Base-by-base conservation (phyloP, 2,113 vertebrate genomes). In the Odocoileus hemionus region DNA sequence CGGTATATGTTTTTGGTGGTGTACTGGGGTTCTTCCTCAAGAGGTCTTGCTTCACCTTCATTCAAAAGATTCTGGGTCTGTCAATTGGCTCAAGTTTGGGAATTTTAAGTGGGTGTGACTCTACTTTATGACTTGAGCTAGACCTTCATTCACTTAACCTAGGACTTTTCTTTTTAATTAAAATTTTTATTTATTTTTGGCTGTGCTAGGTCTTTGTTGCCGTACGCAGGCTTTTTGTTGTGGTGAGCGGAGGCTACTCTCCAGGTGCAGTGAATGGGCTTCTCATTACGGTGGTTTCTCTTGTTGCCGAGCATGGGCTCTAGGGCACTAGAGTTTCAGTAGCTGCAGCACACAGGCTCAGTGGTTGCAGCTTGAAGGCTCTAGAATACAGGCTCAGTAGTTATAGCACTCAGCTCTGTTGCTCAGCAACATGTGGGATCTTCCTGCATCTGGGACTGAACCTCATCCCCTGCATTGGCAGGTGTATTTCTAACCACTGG, bases 41-140 rank as follows among this genome's bases (percentile, higher is more conserved):
- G 39, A 15, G 11, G 82, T 86, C 15, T 25, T n/a, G 54, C 11
- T 25, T 58, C 43, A 7, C 7, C 43, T 60, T 86, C 23, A 39
- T 86, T 93, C 30, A 30, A 54, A 58, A 28, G 33, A n/a, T 43
- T 14, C 61, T 43, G 50, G 39, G 11, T 21, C 2, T n/a, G 39
- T 21, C 54, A 93, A 55, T 60, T 45, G 36, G 80, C 60, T 92
- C 50, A 70, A 55, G 79, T 67, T 52, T 92, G 79, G 45, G 45
- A 83, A 84, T 13, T 83, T 17, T 67, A 80, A 80, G 26, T 28
- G n/a, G 13, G 3, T 25, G 7, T 55, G 60, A n/a, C n/a, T 64
- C 36, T 92, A 39, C 47, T 93, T 86, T 93, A 60, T 50, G 39
- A 50, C 74, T 60, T 60, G 64, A 86, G 7, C 74, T 93, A 93